Conservation (phyloP, 1,140 invertebrate species). For the Archivesica marissinica region DNA sequence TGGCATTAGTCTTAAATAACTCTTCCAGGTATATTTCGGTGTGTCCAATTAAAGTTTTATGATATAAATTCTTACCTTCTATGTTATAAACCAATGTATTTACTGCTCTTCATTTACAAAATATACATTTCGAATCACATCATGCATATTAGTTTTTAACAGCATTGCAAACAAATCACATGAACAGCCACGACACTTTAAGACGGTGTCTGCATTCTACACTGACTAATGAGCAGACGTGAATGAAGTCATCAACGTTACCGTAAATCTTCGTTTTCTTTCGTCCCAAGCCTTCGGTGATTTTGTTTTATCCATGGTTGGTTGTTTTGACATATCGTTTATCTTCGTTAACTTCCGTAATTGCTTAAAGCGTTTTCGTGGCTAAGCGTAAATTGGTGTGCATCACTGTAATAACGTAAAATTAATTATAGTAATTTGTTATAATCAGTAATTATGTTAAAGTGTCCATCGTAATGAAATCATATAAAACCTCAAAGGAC, state of each 20-base stretch:
- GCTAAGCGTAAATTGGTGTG: background rate
- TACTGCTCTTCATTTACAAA: too few relatives aligned
- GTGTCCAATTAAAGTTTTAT: too few relatives aligned
- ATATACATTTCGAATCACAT: too few relatives aligned
- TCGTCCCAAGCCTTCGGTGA: background rate
- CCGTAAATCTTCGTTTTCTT: background rate
- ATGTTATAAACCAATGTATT: too few relatives aligned
- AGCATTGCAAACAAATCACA: too few relatives aligned
- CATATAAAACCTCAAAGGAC: background rate
- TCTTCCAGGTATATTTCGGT: too few relatives aligned
- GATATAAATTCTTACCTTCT: too few relatives aligned
- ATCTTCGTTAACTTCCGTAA: constrained; percentile 20
- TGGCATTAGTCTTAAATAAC: too few relatives aligned
- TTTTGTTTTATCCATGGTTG: background rate
- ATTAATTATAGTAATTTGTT: constrained; percentile 6
- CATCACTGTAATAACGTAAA: background rate
- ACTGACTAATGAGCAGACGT: background rate
- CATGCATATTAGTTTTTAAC: too few relatives aligned
- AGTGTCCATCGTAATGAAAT: background rate
- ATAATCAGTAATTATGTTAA: constrained; percentile 23
- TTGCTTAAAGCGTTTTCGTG: background rate
- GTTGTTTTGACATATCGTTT: background rate
- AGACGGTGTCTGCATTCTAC: too few relatives aligned
- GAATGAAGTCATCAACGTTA: background rate
- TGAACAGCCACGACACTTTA: too few relatives aligned